phyloP scores from a whole-genome alignment of 2,113 vertebrate species.

The Ellobius talpinus region DNA sequence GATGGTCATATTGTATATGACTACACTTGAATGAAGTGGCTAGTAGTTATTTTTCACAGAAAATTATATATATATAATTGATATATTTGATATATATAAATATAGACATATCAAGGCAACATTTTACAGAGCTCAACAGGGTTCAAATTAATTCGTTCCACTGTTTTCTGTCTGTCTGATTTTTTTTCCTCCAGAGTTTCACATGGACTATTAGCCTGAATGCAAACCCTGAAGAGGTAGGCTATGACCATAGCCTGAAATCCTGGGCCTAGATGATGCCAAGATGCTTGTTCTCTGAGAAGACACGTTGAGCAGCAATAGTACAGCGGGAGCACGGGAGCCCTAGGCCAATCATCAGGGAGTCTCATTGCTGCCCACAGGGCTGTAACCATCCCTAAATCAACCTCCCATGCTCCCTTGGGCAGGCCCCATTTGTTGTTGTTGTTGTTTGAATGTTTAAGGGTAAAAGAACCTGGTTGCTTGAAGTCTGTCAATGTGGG shows the following conservation, averaged over 20 bases:
- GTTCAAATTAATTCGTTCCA: background rate
- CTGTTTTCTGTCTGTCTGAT: background rate
- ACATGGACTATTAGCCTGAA: background rate
- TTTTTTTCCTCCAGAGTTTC: background rate
- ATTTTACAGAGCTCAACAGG: background rate
- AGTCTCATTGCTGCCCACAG: background rate
- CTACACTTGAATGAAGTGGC: background rate
- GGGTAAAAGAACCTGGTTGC: no score
- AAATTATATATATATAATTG: background rate
- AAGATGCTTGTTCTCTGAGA: background rate
- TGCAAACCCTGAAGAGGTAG: background rate
- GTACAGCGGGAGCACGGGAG: rapidly evolving
- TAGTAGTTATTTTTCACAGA: background rate
- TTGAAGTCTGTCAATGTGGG: background rate
- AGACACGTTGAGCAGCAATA: background rate
- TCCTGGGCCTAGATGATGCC: no score
- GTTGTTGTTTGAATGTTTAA: background rate
- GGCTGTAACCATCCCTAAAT: no score
- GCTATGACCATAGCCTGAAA: background rate
- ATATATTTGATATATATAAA: background rate
- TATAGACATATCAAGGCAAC: background rate
- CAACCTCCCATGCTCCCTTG: background rate
- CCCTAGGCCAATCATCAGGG: background rate
- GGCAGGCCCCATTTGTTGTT: background rate
- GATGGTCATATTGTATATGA: background rate